These are phyloP conservation scores for Oscheius onirici DNA, from an alignment of 2,888 invertebrate genomes.

Conservation along the genomic window DNA sequence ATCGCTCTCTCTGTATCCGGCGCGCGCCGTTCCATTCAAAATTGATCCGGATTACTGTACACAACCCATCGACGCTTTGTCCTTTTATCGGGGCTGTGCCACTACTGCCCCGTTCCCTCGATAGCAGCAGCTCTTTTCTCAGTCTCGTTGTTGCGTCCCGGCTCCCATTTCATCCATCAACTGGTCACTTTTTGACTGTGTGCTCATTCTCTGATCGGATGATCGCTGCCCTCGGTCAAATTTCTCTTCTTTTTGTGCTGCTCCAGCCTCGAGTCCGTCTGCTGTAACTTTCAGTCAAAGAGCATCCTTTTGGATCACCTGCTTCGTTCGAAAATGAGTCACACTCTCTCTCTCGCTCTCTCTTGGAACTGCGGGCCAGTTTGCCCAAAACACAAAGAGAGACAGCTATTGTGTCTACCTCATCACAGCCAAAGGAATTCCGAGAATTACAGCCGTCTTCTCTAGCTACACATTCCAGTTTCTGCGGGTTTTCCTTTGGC, in stretches of 20 bases:
- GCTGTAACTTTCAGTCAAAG: too few species aligned
- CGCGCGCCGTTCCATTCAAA: neutral
- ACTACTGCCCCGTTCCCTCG: neutral
- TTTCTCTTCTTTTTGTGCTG: neutral
- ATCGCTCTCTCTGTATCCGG: too few species aligned
- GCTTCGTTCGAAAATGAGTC: too few species aligned
- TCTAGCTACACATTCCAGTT: neutral
- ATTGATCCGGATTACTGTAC: conserved; percentile 13
- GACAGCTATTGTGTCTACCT: neutral
- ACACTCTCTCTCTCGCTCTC: too few species aligned
- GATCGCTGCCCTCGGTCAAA: neutral
- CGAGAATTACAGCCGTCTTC: conserved; percentile 14
- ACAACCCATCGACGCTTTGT: neutral
- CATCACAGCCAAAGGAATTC: neutral
- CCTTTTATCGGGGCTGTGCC: too few species aligned
- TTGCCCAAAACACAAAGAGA: too few species aligned
- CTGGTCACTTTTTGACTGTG: neutral
- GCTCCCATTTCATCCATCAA: conserved; percentile 13
- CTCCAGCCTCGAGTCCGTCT: too few species aligned
- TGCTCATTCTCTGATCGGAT: neutral
- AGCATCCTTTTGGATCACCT: too few species aligned
- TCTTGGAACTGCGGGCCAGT: too few species aligned
- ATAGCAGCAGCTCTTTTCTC: neutral
- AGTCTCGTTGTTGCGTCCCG: neutral
- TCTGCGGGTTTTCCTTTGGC: neutral